Base-by-base conservation (phyloP, 2,113 vertebrate species). In the Actenoides lindsayi region DNA sequence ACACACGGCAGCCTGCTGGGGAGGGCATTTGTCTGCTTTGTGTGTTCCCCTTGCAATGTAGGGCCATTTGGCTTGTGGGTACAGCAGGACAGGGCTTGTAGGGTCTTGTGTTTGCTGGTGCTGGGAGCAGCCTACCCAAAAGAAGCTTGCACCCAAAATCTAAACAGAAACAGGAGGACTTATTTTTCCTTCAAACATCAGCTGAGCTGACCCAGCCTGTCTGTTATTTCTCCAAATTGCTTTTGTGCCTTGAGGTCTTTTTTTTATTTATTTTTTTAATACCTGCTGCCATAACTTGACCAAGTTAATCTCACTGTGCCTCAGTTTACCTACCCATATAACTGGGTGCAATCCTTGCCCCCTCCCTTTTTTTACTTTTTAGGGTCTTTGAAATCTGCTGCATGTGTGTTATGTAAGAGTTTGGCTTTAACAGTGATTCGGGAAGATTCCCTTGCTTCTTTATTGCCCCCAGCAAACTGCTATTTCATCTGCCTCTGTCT, bases 1-100 rank as follows among this genome's bases (percentile, higher is more conserved):
- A 8, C 16, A 4, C 18, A 12, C 13, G 75, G 44, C 75, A 79
- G 53, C 54, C 11, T 20, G 2, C 8, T 27, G 30, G 31, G 27
- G 30, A 56, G 16, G 14, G 31, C 1, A 1, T 68, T 88, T 37
- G 11, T 53, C 42, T 37, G 51, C 42, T 60, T n/a, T 0, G 0
- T 13, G 44, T 50, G 31, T 39, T 65, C 30, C 18, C 27, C 16
- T 9, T 54, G 53, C 48, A 42, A 8, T 0, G 33, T 17, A 19
- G 37, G 42, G 41, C 13, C 21, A 7, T 28, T 48, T 25, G 1
- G 33, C 30, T 5, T 24, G 23, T 3, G 19, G 11, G 8, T 51
- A 31, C 13, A 1, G 2, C 41, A 19, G 56, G 51, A 31, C 70
- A 82, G 56, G 31, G 17, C n/a, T 60, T 44, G 48, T 21, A 39